Percentiles rank a stretch among this genome's conserved stretches.
phyloP scores from a whole-genome alignment of 2,797 vertebrate species.

The Telmatherina bonti region DNA sequence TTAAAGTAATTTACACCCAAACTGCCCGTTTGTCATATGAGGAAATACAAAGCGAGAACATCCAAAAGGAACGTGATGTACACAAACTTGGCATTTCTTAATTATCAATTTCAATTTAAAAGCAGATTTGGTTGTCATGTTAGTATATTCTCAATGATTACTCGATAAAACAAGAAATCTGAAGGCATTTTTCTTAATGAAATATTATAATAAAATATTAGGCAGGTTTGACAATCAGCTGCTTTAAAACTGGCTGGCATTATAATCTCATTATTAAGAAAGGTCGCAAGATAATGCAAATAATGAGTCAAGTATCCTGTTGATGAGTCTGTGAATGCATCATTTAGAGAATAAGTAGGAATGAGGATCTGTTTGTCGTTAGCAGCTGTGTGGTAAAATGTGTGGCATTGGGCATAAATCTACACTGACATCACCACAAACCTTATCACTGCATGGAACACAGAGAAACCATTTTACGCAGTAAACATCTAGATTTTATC shows the following conservation, averaged over 20 bases:
- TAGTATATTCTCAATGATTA: not conserved
- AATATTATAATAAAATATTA: not conserved
- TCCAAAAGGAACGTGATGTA: constrained; percentile 4
- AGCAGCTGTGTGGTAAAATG: not conserved
- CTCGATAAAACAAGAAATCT: too few relatives aligned
- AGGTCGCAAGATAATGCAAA: constrained; percentile 1
- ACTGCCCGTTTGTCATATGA: constrained; percentile 1
- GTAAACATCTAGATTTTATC: constrained; percentile 5
- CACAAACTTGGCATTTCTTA: constrained; percentile 10
- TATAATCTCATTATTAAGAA: not conserved
- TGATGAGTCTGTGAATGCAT: not conserved
- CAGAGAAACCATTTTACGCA: not conserved
- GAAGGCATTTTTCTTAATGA: not conserved
- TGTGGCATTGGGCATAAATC: not conserved
- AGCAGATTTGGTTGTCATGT: not conserved
- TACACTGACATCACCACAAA: not conserved
- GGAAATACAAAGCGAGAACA: constrained; percentile 4
- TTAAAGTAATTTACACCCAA: not conserved
- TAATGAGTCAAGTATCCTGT: not conserved
- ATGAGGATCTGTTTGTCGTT: not conserved
- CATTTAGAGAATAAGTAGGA: not conserved
- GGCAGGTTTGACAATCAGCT: not conserved
- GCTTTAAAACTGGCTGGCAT: not conserved
- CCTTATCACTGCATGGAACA: not conserved
- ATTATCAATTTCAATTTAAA: not conserved